Percentiles rank a stretch among this genome's conserved stretches.
Evolutionary conservation across 1,140 invertebrate genomes (phyloP).

Genomic region (Diabrotica virgifera): DNA sequence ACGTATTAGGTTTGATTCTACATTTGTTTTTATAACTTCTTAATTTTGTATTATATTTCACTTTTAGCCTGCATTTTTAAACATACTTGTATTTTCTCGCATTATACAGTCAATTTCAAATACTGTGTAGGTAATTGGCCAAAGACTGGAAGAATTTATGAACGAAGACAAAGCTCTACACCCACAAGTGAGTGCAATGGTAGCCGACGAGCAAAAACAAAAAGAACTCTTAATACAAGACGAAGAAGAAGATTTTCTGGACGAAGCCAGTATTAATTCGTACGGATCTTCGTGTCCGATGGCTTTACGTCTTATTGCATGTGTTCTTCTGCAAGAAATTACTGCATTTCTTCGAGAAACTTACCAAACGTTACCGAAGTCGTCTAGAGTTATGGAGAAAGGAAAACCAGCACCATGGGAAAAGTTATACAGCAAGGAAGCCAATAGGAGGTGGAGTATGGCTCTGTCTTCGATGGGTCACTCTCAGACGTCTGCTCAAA

Average conservation of each 20-base stretch:
- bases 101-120: too few relatives aligned
- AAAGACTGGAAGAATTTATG: constrained; percentile 80
- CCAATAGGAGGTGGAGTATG: constrained; percentile 87
- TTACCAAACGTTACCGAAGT: constrained; percentile 78
- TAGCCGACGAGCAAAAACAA: constrained; percentile 74
- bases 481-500: constrained; percentile 87
- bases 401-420: constrained; percentile 76
- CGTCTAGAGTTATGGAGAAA: constrained; percentile 65
- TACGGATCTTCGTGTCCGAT: constrained; percentile 86
- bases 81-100: too few relatives aligned
- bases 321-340: constrained; percentile 91
- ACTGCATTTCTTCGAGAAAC: constrained; percentile 96
- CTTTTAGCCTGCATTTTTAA: too few relatives aligned
- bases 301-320: constrained; percentile 88
- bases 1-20: too few relatives aligned
- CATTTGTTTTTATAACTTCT: too few relatives aligned
- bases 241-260: constrained; percentile 97
- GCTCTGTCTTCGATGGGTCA: constrained; percentile 88
- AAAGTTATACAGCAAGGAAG: constrained; percentile 72
- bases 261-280: constrained; percentile 89
- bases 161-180: constrained; percentile 70
- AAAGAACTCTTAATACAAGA: constrained; percentile 84
- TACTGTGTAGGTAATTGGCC: constrained; percentile 62
- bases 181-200: constrained; percentile 64
- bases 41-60: too few relatives aligned